phyloP scores from a whole-genome alignment of 2,113 vertebrate genomes.

The Axis porcinus region DNA sequence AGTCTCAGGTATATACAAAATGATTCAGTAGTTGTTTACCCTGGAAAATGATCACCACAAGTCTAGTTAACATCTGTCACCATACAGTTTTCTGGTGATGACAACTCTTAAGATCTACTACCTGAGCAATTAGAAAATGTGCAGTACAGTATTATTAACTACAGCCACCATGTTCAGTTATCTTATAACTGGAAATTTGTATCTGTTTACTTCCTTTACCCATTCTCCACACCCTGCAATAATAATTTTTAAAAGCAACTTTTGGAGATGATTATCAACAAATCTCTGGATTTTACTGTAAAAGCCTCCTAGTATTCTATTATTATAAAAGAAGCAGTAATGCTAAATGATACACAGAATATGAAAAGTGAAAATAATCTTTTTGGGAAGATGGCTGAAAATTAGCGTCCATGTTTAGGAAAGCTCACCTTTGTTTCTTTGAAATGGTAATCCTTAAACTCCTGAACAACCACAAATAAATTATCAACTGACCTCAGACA shows the following conservation, averaged over 20 bases:
- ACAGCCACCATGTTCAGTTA: background rate
- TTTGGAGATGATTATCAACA: background rate
- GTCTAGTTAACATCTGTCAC: background rate
- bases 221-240: background rate
- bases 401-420: background rate
- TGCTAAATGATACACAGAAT: background rate
- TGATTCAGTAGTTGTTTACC: background rate
- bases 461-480: constrained; percentile 93
- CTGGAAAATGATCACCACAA: background rate
- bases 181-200: background rate
- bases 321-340: background rate
- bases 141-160: background rate
- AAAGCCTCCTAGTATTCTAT: background rate
- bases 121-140: background rate
- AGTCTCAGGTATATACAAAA: background rate
- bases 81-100: background rate
- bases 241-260: constrained; percentile 5
- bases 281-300: background rate
- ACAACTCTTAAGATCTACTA: background rate
- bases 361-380: constrained; percentile 5
- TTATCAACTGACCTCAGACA: constrained; percentile 94
- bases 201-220: background rate
- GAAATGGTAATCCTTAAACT: constrained; percentile 90
- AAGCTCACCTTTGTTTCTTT: constrained; percentile 90
- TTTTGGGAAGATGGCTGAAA: background rate